Base-by-base conservation (phyloP, 1,140 invertebrate species). In the fruit fly (Drosophila melanogaster) region DNA sequence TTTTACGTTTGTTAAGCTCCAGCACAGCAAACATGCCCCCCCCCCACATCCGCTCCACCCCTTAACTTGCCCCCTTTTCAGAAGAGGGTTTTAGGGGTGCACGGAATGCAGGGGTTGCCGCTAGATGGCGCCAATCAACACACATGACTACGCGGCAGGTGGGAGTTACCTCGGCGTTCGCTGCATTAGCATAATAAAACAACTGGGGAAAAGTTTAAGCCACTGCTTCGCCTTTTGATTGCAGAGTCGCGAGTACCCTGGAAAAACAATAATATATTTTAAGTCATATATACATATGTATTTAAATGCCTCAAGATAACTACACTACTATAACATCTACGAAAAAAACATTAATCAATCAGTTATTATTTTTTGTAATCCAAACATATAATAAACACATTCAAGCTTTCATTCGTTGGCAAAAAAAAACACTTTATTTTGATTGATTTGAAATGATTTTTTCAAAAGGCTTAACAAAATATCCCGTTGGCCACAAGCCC, bases 171-270 rank as follows among this genome's bases (percentile, higher is more conserved):
- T 47, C 43, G 19, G 69, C 17, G 62, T 5, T 43, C 40, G 35
- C 56, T 83, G 59, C 83, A 87, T 87, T 87, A 87, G 84, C 83
- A 76, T 79, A 87, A 79, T 76, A 85, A 76, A 72, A 55, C 65
- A 56, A 51, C 30, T 43, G 35, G 30, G 44, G 53, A 8, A 58
- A 24, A 80, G 64, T 70, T 70, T 15, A 15, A 47, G 24, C n/a
- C 19, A 44, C 37, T 17, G 43, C 10, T 26, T 17, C 19, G 33
- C 1, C n/a, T 4, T 35, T 10, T 2, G 15, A 46, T 33, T 70
- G 17, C 12, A 56, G 17, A 15, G 7, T 4, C 4, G 11, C 1
- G 3, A 1, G 12, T 5, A 70, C 66, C 50, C 64, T 47, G 10
- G 38, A 69, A 11, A 22, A 14, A 46, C 10, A 0, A 0, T 3